Evolutionary conservation across 2,888 invertebrate species (phyloP), one percentile per base, ranked within the genome.

Genomic region (Mycalesis mineus): DNA sequence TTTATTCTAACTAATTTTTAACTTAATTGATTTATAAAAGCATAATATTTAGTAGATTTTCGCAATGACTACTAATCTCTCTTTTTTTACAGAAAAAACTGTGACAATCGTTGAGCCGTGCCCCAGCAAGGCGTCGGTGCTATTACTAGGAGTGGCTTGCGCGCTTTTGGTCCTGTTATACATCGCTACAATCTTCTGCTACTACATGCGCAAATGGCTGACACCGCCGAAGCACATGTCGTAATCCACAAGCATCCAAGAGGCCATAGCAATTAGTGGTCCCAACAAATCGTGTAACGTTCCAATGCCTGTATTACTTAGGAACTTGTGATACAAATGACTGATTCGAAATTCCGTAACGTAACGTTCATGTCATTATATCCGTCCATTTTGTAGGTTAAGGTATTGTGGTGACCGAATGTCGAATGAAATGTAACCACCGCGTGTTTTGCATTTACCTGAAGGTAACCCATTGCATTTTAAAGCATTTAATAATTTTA

Each of bases 121-220:
- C 78, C 97, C 97, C 48, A 96, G 97, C 73, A 96, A 96, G 83
- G 94, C 95, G 28, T 97, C 97, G 6, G 95, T 98, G n/a, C 86
- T 97, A 69, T 95, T 97, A 36, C 88, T 98, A 60, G 96, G 96
- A 62, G 96, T 97, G 29, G 97, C 97, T 55, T 97, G 97, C 82
- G 97, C 97, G 58, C 92, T 97, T 62, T 91, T 98, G 74, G 93
- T 97, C 53, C 92, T 97, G 57, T 92, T 97, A 56, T 97, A 97
- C 89, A 94, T 97, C 73, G 96, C 96, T 71, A 97, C 97, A 52
- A 92, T 97, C 72, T 96, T 97, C 91, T 96, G 95, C 84, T 97
- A 97, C 87, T 96, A 95, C 91, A 96, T 96, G 94, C 95, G 95
- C 81, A 96, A 96, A 81, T 97, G 96, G 96, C 91, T 96, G 80